phyloP scores from a whole-genome alignment of 2,113 vertebrate species.

The Gadus macrocephalus region DNA sequence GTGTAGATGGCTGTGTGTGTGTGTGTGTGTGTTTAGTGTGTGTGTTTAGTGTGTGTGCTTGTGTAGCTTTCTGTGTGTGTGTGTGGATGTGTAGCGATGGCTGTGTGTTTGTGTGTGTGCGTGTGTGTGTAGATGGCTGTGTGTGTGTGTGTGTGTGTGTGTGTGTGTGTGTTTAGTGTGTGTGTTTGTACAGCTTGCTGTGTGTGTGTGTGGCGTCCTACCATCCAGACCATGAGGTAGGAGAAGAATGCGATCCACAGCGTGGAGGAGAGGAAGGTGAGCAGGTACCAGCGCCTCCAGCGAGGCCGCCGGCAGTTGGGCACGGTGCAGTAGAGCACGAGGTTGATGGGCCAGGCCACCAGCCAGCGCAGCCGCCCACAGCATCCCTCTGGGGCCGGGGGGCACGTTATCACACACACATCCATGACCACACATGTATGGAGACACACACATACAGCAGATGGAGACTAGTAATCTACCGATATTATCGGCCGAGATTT shows the following conservation, averaged over 20 bases:
- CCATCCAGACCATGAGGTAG: slow-evolving; percentile 86
- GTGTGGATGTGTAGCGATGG: too few species aligned
- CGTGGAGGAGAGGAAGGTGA: slow-evolving; percentile 73
- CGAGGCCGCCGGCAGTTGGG: slow-evolving; percentile 68
- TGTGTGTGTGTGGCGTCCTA: slow-evolving; percentile 36
- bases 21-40: too few species aligned
- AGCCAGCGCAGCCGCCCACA: slow-evolving; percentile 66
- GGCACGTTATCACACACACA: background rate
- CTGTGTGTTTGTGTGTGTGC: too few species aligned
- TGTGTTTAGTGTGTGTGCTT: background rate
- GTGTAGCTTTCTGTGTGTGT: background rate
- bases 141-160: too few species aligned
- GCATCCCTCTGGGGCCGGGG: slow-evolving; percentile 51
- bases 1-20: too few species aligned
- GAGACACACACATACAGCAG: too few species aligned
- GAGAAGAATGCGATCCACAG: slow-evolving; percentile 80
- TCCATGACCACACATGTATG: too few species aligned
- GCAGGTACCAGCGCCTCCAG: slow-evolving; percentile 77
- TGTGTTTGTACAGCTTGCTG: slow-evolving; percentile 1
- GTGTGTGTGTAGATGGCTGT: too few species aligned
- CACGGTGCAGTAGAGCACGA: slow-evolving; percentile 70
- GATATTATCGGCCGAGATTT: too few species aligned
- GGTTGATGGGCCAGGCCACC: slow-evolving; percentile 70
- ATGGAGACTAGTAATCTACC: too few species aligned
- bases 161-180: too few species aligned